Evolutionary conservation across 2,797 vertebrate genomes (phyloP).

Genomic region (Threskiornis aethiopicus): DNA sequence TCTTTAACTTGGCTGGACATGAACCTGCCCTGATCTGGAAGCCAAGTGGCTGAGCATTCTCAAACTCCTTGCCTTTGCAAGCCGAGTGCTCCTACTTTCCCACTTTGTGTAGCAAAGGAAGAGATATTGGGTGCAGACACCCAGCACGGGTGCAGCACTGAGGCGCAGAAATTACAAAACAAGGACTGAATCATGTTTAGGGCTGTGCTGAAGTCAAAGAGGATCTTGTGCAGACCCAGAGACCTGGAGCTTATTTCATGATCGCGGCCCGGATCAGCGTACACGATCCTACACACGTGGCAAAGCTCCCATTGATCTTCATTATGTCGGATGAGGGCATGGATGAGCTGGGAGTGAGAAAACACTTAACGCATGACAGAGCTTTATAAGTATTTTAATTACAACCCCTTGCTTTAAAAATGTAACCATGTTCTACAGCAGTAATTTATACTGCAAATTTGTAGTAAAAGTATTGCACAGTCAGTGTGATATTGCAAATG

Average conservation of each 20-base stretch:
- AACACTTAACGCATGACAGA: not conserved
- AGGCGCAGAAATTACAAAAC: not conserved
- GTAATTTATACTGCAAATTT: not conserved
- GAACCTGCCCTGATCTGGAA: not conserved
- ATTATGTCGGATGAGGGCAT: not conserved
- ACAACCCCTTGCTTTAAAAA: not conserved
- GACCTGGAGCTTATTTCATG: not conserved
- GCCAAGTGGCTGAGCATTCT: not conserved
- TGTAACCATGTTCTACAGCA: not conserved
- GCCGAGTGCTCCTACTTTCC: not conserved
- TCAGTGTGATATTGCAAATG: not conserved
- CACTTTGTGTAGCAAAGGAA: not conserved
- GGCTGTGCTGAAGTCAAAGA: not conserved
- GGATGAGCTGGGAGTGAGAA: not conserved
- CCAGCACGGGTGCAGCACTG: rapidly evolving
- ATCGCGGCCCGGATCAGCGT: rapidly evolving
- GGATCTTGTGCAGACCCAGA: not conserved
- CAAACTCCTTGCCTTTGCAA: not conserved
- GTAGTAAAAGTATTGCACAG: not conserved
- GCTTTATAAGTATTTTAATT: not conserved
- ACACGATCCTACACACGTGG: rapidly evolving
- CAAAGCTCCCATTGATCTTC: not conserved
- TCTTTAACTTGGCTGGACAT: not conserved
- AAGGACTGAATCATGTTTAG: not conserved
- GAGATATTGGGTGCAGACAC: not conserved